Conservation (phyloP, 2,888 invertebrate genomes). For the Eubasilissa splendida region DNA sequence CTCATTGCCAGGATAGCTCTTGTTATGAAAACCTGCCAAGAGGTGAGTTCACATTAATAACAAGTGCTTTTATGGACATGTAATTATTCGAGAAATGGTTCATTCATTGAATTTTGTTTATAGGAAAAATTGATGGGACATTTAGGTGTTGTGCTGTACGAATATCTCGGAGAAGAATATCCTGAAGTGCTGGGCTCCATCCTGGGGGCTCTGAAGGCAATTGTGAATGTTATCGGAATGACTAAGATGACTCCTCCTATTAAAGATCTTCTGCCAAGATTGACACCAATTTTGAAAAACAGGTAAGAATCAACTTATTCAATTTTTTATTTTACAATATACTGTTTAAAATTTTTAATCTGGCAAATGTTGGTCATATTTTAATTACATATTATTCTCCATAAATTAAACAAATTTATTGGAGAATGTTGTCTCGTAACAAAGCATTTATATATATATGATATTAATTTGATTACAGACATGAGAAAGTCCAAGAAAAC, state of each 20-base stretch:
- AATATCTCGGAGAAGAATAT: conserved; percentile 99
- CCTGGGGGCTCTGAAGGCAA: conserved; percentile 98
- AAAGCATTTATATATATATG: conserved; percentile 52
- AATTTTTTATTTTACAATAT: background rate
- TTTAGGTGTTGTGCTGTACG: conserved; percentile 98
- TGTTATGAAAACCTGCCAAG: conserved; percentile 99
- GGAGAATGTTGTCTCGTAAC: background rate
- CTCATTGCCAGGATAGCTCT: conserved; percentile 98
- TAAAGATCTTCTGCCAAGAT: conserved; percentile 95
- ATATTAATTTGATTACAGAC: conserved; percentile 72
- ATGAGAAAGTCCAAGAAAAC: conserved; percentile 98
- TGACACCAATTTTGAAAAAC: conserved; percentile 99
- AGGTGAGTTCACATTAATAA: conserved; percentile 70
- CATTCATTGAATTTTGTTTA: conserved; percentile 52
- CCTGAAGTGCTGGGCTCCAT: conserved; percentile 99
- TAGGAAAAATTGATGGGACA: conserved; percentile 99
- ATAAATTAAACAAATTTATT: too few species aligned
- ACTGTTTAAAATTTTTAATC: too few species aligned
- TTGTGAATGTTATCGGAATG: conserved; percentile 99
- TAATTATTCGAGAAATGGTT: background rate
- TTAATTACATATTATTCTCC: too few species aligned
- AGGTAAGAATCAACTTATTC: conserved; percentile 70
- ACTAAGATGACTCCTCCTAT: conserved; percentile 99
- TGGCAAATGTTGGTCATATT: too few species aligned
- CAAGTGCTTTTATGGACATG: background rate